Percentiles rank a stretch among this genome's conserved stretches.
phyloP scores from a whole-genome alignment of 2,797 vertebrate genomes.

The Chrosomus eos region DNA sequence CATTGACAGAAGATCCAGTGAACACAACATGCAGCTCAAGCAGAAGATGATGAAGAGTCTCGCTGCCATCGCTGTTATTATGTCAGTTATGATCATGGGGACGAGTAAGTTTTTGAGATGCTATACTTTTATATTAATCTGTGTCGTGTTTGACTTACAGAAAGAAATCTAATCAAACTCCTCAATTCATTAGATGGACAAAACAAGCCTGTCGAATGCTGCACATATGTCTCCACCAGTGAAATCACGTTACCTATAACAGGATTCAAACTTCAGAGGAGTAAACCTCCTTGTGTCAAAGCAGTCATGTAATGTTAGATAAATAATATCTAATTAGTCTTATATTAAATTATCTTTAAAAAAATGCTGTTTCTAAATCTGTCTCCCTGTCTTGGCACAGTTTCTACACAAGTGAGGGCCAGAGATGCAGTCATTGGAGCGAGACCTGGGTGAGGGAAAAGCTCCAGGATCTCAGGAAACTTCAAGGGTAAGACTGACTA shows the following conservation, averaged over 20 bases:
- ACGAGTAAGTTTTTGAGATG: constrained; percentile 64
- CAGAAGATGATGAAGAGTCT: constrained; percentile 58
- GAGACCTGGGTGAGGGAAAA: constrained; percentile 70
- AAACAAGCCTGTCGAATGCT: constrained; percentile 60
- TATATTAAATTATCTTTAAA: background rate
- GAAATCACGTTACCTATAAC: constrained; percentile 65
- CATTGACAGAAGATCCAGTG: constrained; percentile 21
- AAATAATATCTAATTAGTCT: background rate
- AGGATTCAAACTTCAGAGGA: constrained; percentile 72
- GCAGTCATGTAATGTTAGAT: constrained; percentile 71
- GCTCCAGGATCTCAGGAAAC: constrained; percentile 53
- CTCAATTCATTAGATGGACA: constrained; percentile 49
- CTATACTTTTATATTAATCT: background rate
- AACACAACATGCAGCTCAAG: constrained; percentile 61
- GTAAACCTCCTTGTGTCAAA: constrained; percentile 67
- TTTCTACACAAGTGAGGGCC: constrained; percentile 70
- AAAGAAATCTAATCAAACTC: background rate
- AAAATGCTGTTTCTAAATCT: background rate
- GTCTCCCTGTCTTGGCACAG: constrained; percentile 52
- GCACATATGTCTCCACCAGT: constrained; percentile 59
- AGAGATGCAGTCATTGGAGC: constrained; percentile 72
- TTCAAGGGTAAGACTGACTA: constrained; percentile 69
- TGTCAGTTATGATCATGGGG: constrained; percentile 40
- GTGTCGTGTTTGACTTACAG: background rate
- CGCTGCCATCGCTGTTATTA: constrained; percentile 53